Evolutionary conservation across 2,113 vertebrate species (phyloP).

Genomic region (Melanerpes formicivorus): DNA sequence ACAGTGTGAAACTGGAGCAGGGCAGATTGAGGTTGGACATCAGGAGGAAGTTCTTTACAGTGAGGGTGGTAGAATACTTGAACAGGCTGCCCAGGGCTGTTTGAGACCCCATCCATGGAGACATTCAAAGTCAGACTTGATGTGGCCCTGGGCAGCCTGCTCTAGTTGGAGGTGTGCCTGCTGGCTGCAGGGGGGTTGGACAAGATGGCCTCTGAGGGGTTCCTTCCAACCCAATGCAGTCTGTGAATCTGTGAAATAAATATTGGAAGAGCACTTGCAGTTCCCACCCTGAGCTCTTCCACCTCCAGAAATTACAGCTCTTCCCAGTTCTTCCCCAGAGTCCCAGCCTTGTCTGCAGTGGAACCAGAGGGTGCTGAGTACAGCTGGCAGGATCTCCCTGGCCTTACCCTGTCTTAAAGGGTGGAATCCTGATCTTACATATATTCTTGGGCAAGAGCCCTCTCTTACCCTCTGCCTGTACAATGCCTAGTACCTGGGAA

Average conservation of each 20-base stretch:
- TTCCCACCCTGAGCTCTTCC: background rate
- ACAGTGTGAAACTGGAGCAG: too few species aligned
- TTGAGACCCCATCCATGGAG: too few species aligned
- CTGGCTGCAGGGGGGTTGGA: too few species aligned
- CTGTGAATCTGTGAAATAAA: background rate
- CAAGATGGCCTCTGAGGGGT: too few species aligned
- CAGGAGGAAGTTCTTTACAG: too few species aligned
- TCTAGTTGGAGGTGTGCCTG: too few species aligned
- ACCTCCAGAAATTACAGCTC: background rate
- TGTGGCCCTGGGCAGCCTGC: too few species aligned
- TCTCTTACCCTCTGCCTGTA: background rate
- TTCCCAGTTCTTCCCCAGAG: background rate
- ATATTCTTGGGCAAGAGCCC: background rate
- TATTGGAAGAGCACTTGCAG: background rate
- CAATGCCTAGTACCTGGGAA: background rate
- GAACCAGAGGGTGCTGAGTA: background rate
- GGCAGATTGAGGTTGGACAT: too few species aligned
- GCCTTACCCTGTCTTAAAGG: background rate
- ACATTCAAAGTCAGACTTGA: too few species aligned
- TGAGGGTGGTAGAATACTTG: too few species aligned
- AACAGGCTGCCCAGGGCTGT: too few species aligned
- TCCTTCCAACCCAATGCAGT: too few species aligned
- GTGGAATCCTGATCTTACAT: background rate
- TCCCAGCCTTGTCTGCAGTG: background rate
- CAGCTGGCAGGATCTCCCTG: background rate